A percentile compares a stretch with the other conserved stretches of the same genome.
These are phyloP conservation scores for Cecidostiba fungosa DNA, from an alignment of 2,888 invertebrate species.

Conservation along the genomic window DNA sequence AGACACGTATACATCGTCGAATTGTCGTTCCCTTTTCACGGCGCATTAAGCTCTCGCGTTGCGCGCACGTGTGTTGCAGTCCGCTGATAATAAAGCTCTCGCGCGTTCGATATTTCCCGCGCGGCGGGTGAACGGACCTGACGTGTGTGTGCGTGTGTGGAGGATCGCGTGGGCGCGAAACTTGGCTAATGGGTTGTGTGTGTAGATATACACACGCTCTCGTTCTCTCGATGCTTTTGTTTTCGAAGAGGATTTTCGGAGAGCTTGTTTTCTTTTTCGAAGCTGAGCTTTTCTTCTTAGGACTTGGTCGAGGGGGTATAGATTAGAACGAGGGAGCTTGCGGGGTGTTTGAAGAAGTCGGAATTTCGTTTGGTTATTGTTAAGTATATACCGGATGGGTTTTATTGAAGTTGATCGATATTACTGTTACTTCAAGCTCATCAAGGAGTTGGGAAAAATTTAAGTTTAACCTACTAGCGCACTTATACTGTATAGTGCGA, in stretches of 20 bases:
- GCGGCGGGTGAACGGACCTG: background rate
- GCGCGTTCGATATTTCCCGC: background rate
- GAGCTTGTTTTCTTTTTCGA: background rate
- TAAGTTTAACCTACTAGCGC: background rate
- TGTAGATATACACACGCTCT: background rate
- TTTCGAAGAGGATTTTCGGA: background rate
- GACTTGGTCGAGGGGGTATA: too few relatives aligned
- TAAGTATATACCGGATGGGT: too few relatives aligned
- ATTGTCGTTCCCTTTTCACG: conserved; percentile 19
- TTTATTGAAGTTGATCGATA: too few relatives aligned
- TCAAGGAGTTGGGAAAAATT: background rate
- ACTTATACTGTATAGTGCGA: background rate
- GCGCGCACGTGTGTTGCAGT: background rate
- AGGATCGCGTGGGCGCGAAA: background rate
- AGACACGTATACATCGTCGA: background rate
- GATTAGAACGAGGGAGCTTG: too few relatives aligned
- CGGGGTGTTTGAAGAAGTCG: too few relatives aligned
- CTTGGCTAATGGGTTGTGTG: conserved; percentile 2
- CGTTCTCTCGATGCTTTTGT: background rate
- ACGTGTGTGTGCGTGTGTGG: background rate
- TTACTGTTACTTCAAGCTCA: background rate
- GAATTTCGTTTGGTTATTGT: too few relatives aligned
- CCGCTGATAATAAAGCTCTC: background rate
- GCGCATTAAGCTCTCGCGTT: conserved; percentile 10
- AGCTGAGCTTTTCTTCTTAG: too few relatives aligned